Evolutionary conservation across 2,797 vertebrate species (phyloP).

Genomic region (Meda fulgida): DNA sequence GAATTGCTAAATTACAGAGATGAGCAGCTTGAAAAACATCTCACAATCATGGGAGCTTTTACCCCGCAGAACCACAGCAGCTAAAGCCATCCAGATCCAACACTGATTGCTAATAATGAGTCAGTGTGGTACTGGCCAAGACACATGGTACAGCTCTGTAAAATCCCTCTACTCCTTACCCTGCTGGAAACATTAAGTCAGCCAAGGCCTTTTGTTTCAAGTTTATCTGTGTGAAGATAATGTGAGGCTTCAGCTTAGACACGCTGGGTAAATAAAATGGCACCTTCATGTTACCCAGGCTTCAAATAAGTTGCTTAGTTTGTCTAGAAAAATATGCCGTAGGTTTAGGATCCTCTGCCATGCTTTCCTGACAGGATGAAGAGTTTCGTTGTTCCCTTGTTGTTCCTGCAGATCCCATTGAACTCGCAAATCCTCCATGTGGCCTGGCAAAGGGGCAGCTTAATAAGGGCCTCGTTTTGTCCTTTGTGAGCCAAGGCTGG

Average conservation of each 20-base stretch:
- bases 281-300: neutral
- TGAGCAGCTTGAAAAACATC: constrained; percentile 19
- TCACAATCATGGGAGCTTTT: constrained; percentile 9
- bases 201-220: constrained; percentile 54
- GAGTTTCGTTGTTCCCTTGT: constrained; percentile 34
- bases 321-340: constrained; percentile 13
- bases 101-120: constrained; percentile 59
- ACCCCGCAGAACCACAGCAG: constrained; percentile 12
- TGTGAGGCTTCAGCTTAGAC: constrained; percentile 32
- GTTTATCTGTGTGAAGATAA: constrained; percentile 52
- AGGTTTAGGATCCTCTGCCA: constrained; percentile 7
- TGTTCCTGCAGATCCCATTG: constrained; percentile 40
- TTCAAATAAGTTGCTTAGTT: constrained; percentile 23
- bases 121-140: constrained; percentile 31
- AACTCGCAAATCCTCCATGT: constrained; percentile 42
- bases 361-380: constrained; percentile 31
- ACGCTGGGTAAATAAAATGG: constrained; percentile 3
- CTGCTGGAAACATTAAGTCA: constrained; percentile 58
- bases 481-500: constrained; percentile 24
- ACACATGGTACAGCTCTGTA: constrained; percentile 41
- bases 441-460: constrained; percentile 36
- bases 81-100: constrained; percentile 55
- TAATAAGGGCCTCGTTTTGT: constrained; percentile 37
- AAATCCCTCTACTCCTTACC: constrained; percentile 20
- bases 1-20: constrained; percentile 49